These are phyloP conservation scores for Hyppa rectilinea DNA, from an alignment of 2,888 invertebrate genomes.

Conservation along the genomic window DNA sequence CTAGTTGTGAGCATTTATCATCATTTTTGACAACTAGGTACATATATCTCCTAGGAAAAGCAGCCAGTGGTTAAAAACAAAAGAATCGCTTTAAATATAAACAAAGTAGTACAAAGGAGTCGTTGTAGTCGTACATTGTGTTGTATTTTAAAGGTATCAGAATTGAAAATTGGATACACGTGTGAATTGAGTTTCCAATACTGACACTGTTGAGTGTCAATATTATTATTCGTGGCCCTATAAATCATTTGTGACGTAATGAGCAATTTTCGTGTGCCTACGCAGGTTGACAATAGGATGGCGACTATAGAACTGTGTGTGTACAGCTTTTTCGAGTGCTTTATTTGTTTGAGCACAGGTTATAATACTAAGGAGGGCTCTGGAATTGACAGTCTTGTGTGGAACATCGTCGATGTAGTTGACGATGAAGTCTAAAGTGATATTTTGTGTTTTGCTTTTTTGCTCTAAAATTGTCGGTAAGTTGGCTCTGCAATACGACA, in stretches of 20 bases:
- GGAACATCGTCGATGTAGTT: constrained; percentile 69
- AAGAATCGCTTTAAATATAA: constrained; percentile 17
- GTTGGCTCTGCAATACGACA: constrained; percentile 27
- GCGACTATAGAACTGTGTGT: constrained; percentile 74
- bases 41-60: constrained; percentile 1
- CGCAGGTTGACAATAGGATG: constrained; percentile 56
- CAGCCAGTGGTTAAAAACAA: constrained; percentile 20
- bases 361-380: constrained; percentile 70
- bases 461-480: constrained; percentile 73
- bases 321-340: constrained; percentile 74
- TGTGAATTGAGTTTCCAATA: constrained; percentile 14
- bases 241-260: constrained; percentile 63
- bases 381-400: constrained; percentile 71
- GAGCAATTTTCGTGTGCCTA: constrained; percentile 53
- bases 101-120: neutral
- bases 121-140: neutral
- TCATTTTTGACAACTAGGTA: constrained; percentile 16
- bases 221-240: constrained; percentile 54
- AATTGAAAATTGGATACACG: constrained; percentile 33
- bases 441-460: constrained; percentile 70
- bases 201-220: constrained; percentile 26
- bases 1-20: constrained; percentile 40
- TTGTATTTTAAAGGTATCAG: constrained; percentile 17
- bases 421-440: constrained; percentile 69
- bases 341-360: constrained; percentile 71